phyloP scores from a whole-genome alignment of 2,113 vertebrate genomes.

The Erythrocebus patas region DNA sequence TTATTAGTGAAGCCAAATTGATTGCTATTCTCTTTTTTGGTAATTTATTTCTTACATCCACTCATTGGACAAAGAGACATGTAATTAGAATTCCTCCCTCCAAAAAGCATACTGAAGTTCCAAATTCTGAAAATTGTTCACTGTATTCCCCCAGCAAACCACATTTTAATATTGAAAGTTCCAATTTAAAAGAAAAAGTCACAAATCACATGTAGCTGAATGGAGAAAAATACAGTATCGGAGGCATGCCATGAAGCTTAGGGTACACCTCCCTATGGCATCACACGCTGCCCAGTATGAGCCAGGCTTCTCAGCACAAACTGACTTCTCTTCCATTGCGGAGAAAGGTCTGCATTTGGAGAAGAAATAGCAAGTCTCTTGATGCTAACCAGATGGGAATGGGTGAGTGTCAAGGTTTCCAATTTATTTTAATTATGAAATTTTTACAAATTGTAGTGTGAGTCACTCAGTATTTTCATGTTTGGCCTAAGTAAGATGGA shows the following conservation, averaged over 20 bases:
- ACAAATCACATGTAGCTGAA: not conserved
- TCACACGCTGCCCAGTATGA: not conserved
- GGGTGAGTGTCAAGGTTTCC: slow-evolving; percentile 23
- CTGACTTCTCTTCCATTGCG: not conserved
- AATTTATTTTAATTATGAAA: not conserved
- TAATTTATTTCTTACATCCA: not conserved
- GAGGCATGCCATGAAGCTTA: not conserved
- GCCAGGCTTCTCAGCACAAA: not conserved
- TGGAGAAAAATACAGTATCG: not conserved
- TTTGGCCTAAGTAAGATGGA: not conserved
- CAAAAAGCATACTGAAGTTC: not conserved
- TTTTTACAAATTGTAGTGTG: not conserved
- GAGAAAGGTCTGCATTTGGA: slow-evolving; percentile 3
- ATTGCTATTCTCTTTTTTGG: not conserved
- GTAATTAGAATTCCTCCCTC: not conserved
- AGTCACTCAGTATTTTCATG: not conserved
- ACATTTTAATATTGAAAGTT: slow-evolving; percentile 28
- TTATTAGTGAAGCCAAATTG: slow-evolving; percentile 8
- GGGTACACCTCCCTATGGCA: not conserved
- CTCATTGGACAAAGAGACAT: not conserved
- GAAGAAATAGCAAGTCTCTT: not conserved
- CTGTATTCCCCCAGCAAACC: not conserved
- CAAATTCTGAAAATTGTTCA: not conserved
- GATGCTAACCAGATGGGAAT: not conserved
- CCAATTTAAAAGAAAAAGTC: not conserved